Percentiles rank a stretch among this genome's conserved stretches.
These are phyloP conservation scores for Diabrotica virgifera DNA, from an alignment of 1,140 invertebrate genomes.

Conservation along the genomic window DNA sequence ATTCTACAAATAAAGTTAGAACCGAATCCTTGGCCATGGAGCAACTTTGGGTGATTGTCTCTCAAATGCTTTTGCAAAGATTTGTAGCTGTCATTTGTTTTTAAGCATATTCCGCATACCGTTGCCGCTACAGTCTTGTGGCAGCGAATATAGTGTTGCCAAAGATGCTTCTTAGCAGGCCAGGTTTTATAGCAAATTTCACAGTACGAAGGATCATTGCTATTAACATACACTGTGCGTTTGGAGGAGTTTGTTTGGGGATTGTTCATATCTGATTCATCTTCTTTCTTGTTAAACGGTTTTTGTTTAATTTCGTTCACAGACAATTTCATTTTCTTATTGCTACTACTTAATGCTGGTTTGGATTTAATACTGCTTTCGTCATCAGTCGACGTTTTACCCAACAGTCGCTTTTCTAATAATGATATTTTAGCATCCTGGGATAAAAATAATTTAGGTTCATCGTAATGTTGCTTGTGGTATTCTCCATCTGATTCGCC, in stretches of 20 bases:
- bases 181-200: conserved; percentile 61
- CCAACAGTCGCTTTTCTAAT: conserved; percentile 38
- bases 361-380: conserved; percentile 12
- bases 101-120: conserved; percentile 60
- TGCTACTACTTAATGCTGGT: not conserved
- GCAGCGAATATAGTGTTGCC: conserved; percentile 62
- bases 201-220: conserved; percentile 48
- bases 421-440: conserved; percentile 37
- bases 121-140: conserved; percentile 58
- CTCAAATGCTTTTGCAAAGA: conserved; percentile 55
- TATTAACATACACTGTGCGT: conserved; percentile 46
- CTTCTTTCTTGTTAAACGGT: conserved; percentile 13
- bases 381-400: conserved; percentile 29
- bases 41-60: conserved; percentile 51
- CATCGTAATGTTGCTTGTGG: conserved; percentile 23
- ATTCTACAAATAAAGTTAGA: conserved; percentile 61
- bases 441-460: conserved; percentile 11
- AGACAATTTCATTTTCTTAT: conserved; percentile 8
- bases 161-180: conserved; percentile 61
- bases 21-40: conserved; percentile 53
- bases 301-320: not conserved
- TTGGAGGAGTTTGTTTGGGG: conserved; percentile 37
- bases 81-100: conserved; percentile 54
- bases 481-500: conserved; percentile 12
- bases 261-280: conserved; percentile 14